Evolutionary conservation across 1,140 invertebrate species (phyloP).

Genomic region (Proales similis): DNA sequence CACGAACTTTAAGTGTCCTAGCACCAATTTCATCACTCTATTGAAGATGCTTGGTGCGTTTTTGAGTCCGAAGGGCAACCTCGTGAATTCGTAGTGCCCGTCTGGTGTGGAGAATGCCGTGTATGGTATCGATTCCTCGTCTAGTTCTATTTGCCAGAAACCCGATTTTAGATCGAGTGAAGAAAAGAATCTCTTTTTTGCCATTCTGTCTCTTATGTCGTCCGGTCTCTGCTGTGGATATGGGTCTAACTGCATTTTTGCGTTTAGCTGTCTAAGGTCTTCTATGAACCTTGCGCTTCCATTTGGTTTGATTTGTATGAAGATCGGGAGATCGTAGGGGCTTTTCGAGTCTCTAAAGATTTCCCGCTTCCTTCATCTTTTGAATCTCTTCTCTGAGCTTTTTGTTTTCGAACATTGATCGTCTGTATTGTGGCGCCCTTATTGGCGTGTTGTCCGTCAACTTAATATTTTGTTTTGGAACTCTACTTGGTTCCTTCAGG

Average conservation of each 20-base stretch:
- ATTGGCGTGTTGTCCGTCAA: slow-evolving; percentile 20
- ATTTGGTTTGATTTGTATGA: no score
- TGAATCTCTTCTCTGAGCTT: slow-evolving; percentile 12
- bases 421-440: background rate
- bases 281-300: background rate
- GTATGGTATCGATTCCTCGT: slow-evolving; percentile 37
- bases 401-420: background rate
- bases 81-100: slow-evolving; percentile 38
- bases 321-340: no score
- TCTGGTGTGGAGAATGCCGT: slow-evolving; percentile 42
- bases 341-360: no score
- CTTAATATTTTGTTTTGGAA: slow-evolving; percentile 5
- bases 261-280: background rate
- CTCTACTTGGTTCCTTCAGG: slow-evolving; percentile 5
- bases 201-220: slow-evolving; percentile 1
- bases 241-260: background rate
- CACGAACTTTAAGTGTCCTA: slow-evolving; percentile 17
- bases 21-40: slow-evolving; percentile 39
- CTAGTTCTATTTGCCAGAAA: slow-evolving; percentile 40
- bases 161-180: slow-evolving; percentile 36
- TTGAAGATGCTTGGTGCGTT: slow-evolving; percentile 39
- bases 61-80: slow-evolving; percentile 40
- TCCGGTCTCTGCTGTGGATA: background rate
- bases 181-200: background rate
- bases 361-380: slow-evolving; percentile 3